Conservation (phyloP, 2,888 invertebrate genomes). For the Sesamia inferens region DNA sequence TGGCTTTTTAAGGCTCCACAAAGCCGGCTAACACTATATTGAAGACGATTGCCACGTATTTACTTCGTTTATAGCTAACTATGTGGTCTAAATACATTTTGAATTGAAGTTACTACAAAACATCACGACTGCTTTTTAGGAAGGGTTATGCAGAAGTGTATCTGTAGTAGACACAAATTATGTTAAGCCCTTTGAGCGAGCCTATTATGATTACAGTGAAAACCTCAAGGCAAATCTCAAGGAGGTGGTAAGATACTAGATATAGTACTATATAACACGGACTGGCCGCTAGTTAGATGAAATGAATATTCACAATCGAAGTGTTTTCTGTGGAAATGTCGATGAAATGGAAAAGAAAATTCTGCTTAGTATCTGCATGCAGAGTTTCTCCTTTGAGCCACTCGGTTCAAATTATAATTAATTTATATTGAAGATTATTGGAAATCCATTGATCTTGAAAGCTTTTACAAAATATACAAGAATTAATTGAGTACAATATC, state of each 20-base stretch:
- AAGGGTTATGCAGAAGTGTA: background rate
- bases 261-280: background rate
- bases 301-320: constrained; percentile 24
- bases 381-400: constrained; percentile 2
- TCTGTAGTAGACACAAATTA: background rate
- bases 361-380: constrained; percentile 14
- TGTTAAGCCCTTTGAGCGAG: background rate
- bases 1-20: constrained; percentile 31
- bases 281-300: background rate
- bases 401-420: constrained; percentile 7
- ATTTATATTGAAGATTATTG: constrained; percentile 18
- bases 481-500: too few relatives aligned
- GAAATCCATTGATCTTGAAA: background rate
- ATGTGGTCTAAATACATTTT: background rate
- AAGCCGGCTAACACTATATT: constrained; percentile 51
- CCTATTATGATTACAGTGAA: background rate
- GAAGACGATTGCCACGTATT: constrained; percentile 60
- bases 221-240: background rate
- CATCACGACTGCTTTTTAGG: background rate
- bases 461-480: background rate
- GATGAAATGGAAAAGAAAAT: constrained; percentile 7
- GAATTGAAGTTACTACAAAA: background rate
- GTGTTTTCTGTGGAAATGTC: constrained; percentile 11
- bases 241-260: background rate
- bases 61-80: constrained; percentile 33